Evolutionary conservation across 2,888 invertebrate species (phyloP).

Genomic region (Pristionchus japonicus): DNA sequence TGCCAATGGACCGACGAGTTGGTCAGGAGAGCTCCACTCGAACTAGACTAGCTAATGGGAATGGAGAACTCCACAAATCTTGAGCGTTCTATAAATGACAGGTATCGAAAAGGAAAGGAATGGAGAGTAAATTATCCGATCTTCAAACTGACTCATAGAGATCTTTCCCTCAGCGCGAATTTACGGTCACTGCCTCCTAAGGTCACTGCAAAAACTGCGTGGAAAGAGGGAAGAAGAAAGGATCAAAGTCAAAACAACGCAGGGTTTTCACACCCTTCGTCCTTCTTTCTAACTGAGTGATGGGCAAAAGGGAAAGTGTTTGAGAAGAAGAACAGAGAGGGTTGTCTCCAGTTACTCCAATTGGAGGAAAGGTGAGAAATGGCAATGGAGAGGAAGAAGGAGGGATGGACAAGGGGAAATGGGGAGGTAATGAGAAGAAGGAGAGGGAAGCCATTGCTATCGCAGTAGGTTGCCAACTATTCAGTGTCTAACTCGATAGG

Average conservation of each 20-base stretch:
- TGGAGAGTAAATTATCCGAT: not conserved
- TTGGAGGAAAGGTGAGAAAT: conserved; percentile 12
- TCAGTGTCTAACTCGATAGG: not conserved
- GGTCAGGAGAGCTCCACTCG: not conserved
- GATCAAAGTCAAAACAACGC: not conserved
- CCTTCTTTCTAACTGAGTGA: not conserved
- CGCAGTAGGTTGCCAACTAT: not conserved
- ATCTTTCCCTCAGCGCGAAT: not conserved
- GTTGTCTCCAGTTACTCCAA: not conserved
- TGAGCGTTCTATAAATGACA: not conserved
- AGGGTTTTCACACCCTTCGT: not conserved
- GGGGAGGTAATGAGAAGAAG: not conserved
- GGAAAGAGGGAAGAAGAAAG: not conserved
- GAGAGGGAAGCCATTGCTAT: no score
- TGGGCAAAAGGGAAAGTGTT: conserved; percentile 7
- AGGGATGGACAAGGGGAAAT: conserved; percentile 16
- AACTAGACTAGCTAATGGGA: no score
- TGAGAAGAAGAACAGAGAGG: not conserved
- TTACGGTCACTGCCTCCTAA: conserved; percentile 1
- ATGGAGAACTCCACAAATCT: not conserved
- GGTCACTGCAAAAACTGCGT: not conserved
- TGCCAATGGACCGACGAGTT: not conserved
- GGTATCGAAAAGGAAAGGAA: not conserved
- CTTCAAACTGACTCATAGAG: not conserved
- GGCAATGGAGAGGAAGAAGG: not conserved